phyloP scores from a whole-genome alignment of 2,888 invertebrate species.

The Xestia xanthographa region DNA sequence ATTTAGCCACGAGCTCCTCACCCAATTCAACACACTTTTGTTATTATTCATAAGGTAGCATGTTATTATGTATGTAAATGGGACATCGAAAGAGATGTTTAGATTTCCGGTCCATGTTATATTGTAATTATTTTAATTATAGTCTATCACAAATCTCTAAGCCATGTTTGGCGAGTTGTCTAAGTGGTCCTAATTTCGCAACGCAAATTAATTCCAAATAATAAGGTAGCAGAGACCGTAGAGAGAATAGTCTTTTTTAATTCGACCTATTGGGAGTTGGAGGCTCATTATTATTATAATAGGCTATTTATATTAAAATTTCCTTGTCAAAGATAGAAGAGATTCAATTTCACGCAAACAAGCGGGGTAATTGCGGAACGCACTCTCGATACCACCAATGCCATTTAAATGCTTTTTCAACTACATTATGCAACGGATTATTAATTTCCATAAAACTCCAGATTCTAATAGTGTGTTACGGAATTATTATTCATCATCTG shows the following conservation, averaged over 20 bases:
- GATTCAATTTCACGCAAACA: neutral
- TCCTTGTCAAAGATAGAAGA: neutral
- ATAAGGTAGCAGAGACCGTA: neutral
- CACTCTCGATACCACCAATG: neutral
- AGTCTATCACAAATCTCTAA: neutral
- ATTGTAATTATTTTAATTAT: slow-evolving; percentile 25
- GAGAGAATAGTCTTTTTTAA: neutral
- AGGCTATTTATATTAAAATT: neutral
- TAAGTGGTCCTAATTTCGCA: neutral
- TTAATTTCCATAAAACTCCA: too few species aligned
- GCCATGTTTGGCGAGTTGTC: neutral
- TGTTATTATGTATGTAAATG: slow-evolving; percentile 8
- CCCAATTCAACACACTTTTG: neutral
- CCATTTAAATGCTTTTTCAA: neutral
- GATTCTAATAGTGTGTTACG: too few species aligned
- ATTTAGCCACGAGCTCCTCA: too few species aligned
- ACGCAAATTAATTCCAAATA: slow-evolving; percentile 11
- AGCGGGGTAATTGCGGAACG: neutral
- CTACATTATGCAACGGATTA: too few species aligned
- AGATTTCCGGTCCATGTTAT: neutral
- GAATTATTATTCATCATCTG: too few species aligned
- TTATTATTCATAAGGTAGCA: neutral
- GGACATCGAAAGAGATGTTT: neutral
- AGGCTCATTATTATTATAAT: slow-evolving; percentile 25
- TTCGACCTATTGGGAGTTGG: slow-evolving; percentile 9